Base-by-base conservation (phyloP, 2,888 invertebrate genomes). In the Drosophila kambysellisi region DNA sequence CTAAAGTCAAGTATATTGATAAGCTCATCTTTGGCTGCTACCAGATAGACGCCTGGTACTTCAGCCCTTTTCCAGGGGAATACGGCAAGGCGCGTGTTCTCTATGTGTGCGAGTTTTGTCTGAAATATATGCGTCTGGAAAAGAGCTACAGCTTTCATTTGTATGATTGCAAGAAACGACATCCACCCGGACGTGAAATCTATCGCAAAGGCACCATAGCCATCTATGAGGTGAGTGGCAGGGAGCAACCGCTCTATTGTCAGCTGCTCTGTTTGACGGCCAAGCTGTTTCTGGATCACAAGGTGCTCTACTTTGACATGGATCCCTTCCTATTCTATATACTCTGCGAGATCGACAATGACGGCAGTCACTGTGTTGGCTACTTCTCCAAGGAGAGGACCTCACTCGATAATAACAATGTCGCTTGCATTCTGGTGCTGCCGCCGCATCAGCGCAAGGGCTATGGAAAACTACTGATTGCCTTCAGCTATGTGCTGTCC, bases 1-100 rank as follows among this genome's bases (percentile, higher is more conserved):
- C 99, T 58, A 93, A 93, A 77, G 92, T 93, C 8, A 93, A 93
- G 63, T 93, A 92, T 57, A 93, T 93, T 41, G 93, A 93, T 43
- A 93, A 93, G 68, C 67, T 99, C 82, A 98, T 98, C 94, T 97
- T 99, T 86, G 99, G 97, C 17, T 95, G 96, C 90, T 98, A 97
- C 93, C 99, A 99, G 94, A 99, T 99, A 70, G 98, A 98, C 92
- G 98, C 99, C 1, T 99, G 99, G 99, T 99, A 99, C 93, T 99
- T 99, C 92, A 99, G 99, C 87, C 99, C 99, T 0, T 99, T 98
- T 92, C 99, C 99, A 0, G 99, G 98, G 83, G 99, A 99, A 91
- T 99, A 98, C 92, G 98, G 98, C 0, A 97, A 98, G 93, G 97
- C 89, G 1, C 95, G 97, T 1, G 98, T 98, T 90, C 94, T 99